phyloP scores from a whole-genome alignment of 2,113 vertebrate genomes.

The Seriola dumerili region DNA sequence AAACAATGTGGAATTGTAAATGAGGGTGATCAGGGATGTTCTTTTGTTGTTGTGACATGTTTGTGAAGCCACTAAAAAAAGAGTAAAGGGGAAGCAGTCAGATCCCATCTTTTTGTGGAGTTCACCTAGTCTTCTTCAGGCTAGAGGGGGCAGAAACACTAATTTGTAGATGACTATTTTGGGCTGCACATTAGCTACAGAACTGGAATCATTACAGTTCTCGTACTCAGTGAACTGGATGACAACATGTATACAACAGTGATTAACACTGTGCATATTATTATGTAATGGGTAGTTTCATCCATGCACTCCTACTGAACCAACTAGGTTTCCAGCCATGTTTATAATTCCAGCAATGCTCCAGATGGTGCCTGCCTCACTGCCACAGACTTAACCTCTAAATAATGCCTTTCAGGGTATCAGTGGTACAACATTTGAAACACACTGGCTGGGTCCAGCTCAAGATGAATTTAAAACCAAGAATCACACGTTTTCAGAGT shows the following conservation, averaged over 20 bases:
- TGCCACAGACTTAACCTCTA: constrained; percentile 13
- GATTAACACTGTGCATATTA: constrained; percentile 32
- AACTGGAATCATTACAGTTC: constrained; percentile 18
- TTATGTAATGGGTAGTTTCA: constrained; percentile 48
- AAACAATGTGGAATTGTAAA: constrained; percentile 38
- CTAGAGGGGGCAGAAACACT: constrained; percentile 1
- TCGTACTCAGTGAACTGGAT: constrained; percentile 25
- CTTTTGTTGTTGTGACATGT: background rate
- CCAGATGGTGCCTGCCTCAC: constrained; percentile 36
- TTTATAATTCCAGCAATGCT: constrained; percentile 41
- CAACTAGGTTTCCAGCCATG: constrained; percentile 41
- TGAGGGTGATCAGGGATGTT: constrained; percentile 14
- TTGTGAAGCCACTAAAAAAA: constrained; percentile 19
- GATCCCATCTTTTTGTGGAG: background rate
- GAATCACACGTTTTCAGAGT: background rate
- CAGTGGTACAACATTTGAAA: constrained; percentile 17
- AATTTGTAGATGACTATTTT: constrained; percentile 40
- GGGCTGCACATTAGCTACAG: constrained; percentile 13
- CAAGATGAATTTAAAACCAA: background rate
- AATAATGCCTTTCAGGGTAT: constrained; percentile 11
- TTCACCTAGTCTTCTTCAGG: constrained; percentile 1
- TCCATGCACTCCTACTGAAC: constrained; percentile 26
- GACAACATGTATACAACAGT: constrained; percentile 38
- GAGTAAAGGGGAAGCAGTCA: background rate
- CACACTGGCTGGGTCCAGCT: background rate